Base-by-base conservation (phyloP, 1,140 invertebrate species). In the Heliconius hewitsoni region DNA sequence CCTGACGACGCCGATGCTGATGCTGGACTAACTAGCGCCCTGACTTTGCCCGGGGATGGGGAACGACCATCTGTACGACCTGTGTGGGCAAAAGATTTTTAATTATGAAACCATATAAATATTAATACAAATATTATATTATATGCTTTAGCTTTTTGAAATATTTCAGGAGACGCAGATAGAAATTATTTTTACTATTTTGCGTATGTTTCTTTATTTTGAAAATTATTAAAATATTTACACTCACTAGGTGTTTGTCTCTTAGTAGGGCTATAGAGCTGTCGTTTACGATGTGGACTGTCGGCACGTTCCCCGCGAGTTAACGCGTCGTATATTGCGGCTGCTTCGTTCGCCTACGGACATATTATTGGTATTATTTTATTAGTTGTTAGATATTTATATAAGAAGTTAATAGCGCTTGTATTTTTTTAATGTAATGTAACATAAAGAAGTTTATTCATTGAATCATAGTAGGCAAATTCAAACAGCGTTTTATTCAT, bases 251-350 rank as follows among this genome's bases (percentile, higher is more conserved):
- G 95, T 76, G 95, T 96, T 66, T 94, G 94, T 82, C 98, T 94
- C 90, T 98, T 98, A 1, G 96, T 97, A 0, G 97, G 97, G 90
- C 97, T 98, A 82, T 96, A 96, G n/a, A 96, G 92, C 80, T 94
- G 88, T 86, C 96, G 81, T 95, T 96, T 90, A 81, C 97, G 95
- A 0, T 96, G 95, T 34, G 93, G 97, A 78, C 97, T 97, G 76
- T 98, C 97, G 1, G 97, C 96, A 42, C 97, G 95, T 74, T 97
- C 97, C 37, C 96, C 96, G 70, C 96, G 96, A 1, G 97, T 95
- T 66, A 99, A 89, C 37, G 97, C 96, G 89, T 99, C 98, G 86
- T 98, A 98, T 37, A 97, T 95, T 57, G 96, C 96, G 3, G 98
- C 98, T 1, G 98, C 95, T 88, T 99, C 98, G 93, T 98, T 98